Conservation (phyloP, 2,888 invertebrate species). For the Diaprepes abbreviatus region DNA sequence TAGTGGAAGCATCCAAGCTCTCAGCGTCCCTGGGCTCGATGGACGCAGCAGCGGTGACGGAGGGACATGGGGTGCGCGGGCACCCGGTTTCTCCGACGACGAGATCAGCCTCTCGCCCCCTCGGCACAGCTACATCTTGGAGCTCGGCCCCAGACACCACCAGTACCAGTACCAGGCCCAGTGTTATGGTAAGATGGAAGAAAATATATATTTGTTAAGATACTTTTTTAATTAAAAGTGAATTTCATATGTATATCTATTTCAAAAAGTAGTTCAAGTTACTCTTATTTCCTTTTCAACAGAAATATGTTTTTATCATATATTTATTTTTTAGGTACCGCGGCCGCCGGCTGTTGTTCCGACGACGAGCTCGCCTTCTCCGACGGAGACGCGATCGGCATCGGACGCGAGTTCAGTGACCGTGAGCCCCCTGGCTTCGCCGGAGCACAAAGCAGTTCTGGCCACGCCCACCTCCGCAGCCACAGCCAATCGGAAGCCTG, state of each 20-base stretch:
- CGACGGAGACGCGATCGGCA: conserved; percentile 67
- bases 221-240: not conserved
- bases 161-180: conserved; percentile 47
- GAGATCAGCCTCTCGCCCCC: conserved; percentile 79
- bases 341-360: conserved; percentile 69
- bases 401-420: conserved; percentile 67
- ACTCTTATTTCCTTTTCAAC: no score
- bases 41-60: conserved; percentile 64
- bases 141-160: conserved; percentile 72
- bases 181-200: conserved; percentile 38
- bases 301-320: no score
- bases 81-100: conserved; percentile 89
- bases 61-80: conserved; percentile 58
- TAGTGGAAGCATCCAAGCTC: conserved; percentile 69
- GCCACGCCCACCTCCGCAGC: conserved; percentile 42
- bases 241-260: no score
- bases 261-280: no score
- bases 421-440: conserved; percentile 64
- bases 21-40: conserved; percentile 74
- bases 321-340: conserved; percentile 39
- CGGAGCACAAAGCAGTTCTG: conserved; percentile 46
- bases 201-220: not conserved
- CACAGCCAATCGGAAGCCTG: conserved; percentile 56
- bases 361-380: conserved; percentile 64
- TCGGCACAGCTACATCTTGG: conserved; percentile 74